Percentiles rank a stretch among this genome's conserved stretches.
phyloP scores from a whole-genome alignment of 2,113 vertebrate species.

The Atrichornis clamosus region DNA sequence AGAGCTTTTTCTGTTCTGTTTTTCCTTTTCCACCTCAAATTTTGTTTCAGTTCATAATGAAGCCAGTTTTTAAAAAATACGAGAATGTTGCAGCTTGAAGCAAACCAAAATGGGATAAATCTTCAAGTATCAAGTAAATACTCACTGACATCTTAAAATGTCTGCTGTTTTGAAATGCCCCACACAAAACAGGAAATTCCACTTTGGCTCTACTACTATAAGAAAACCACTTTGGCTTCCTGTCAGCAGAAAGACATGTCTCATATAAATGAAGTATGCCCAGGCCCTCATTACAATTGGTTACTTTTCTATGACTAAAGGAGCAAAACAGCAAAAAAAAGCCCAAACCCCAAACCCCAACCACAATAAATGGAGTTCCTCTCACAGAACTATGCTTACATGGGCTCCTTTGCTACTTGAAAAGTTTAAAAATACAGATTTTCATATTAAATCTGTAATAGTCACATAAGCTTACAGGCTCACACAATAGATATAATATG shows the following conservation, averaged over 20 bases:
- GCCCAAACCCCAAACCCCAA: neutral
- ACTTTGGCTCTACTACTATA: neutral
- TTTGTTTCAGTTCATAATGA: neutral
- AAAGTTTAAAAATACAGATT: neutral
- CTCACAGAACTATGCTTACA: neutral
- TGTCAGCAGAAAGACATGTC: neutral
- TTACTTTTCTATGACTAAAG: neutral
- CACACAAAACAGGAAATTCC: conserved; percentile 33
- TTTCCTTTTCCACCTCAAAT: neutral
- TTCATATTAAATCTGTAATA: neutral
- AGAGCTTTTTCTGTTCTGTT: neutral
- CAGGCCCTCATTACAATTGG: neutral
- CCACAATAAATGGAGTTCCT: neutral
- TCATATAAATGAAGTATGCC: neutral
- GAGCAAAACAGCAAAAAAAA: neutral
- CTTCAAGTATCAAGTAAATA: neutral
- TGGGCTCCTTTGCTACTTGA: neutral
- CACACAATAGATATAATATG: neutral
- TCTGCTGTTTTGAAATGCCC: neutral
- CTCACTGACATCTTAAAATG: neutral
- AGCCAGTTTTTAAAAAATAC: neutral
- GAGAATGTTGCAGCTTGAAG: neutral
- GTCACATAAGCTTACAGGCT: neutral
- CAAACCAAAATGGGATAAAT: neutral
- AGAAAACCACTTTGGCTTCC: conserved; percentile 42